Base-by-base conservation (phyloP, 2,797 vertebrate species). In the Anniella stebbinsi region DNA sequence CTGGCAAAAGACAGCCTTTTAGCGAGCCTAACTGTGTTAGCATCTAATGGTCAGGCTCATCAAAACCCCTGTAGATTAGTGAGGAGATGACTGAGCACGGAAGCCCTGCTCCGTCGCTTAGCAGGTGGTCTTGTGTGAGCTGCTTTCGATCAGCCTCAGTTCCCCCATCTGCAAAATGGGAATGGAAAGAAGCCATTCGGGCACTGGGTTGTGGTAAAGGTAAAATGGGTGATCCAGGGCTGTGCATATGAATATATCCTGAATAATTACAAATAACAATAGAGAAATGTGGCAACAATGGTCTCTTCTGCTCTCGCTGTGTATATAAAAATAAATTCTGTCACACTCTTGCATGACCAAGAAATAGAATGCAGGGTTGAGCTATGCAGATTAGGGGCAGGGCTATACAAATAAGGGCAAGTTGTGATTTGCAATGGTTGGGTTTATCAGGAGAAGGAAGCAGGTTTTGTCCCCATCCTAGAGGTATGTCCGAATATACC, bases 21-120 rank as follows among this genome's bases (percentile, higher is more conserved):
- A 76, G 15, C 91, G 92, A 90, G 77, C 88, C 54, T 80, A 76
- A 89, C 84, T 92, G 54, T 84, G 86, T 86, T 87, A 80, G 90
- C 51, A 76, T 92, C 87, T 90, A n/a, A 94, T 91, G 92, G 70
- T 18, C 77, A 72, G 80, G 28, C 86, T 70, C 91, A 93, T 88
- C 92, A 94, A 11, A 60, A 17, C 21, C 36, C 36, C 21, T 60
- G 25, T 57, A 63, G 28, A 38, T 81, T 36, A 73, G 41, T 2
- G 0, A 38, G 73, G 23, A 81, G 77, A 63, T 3, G 54, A 45
- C 3, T 1, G 36, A 38, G 63, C 18, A 33, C 60, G 33, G 18
- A 63, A 66, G 45, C 51, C 54, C 21, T 60, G 76, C 33, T 36
- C 23, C 23, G 80, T 33, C 67, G 38, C 23, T 38, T n/a, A 33